phyloP scores from a whole-genome alignment of 1,140 invertebrate genomes.

The Drosophila nikananu region DNA sequence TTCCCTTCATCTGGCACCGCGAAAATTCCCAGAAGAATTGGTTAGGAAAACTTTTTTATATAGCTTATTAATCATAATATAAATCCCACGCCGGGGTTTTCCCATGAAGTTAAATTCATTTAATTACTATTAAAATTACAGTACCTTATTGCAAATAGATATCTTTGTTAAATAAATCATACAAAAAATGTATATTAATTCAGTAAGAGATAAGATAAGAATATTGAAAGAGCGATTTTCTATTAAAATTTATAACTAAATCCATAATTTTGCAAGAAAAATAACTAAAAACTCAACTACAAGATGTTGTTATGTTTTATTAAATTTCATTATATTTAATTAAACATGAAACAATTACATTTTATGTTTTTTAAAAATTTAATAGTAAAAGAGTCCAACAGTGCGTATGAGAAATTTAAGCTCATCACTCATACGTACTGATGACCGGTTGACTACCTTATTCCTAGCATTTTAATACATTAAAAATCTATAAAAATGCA shows the following conservation, averaged over 20 bases:
- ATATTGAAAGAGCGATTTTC: no score
- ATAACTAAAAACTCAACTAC: no score
- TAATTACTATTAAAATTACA: background rate
- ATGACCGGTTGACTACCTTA: background rate
- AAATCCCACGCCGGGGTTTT: slow-evolving; percentile 1
- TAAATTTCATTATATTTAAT: no score
- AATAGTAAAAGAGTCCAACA: background rate
- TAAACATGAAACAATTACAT: background rate
- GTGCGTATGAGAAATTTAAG: background rate
- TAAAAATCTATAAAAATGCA: background rate
- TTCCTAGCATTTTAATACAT: background rate
- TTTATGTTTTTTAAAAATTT: background rate
- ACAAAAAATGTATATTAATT: no score
- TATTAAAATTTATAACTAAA: no score
- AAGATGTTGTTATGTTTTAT: no score
- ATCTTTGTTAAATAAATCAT: no score
- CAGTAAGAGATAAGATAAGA: no score
- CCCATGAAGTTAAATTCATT: background rate
- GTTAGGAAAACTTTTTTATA: background rate
- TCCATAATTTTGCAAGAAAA: no score
- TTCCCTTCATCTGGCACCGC: slow-evolving; percentile 18
- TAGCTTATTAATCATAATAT: slow-evolving; percentile 17
- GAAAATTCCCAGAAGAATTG: slow-evolving; percentile 18
- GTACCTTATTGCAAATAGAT: background rate
- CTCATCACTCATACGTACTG: slow-evolving; percentile 1